phyloP scores from a whole-genome alignment of 2,888 invertebrate genomes.

The Plusia festucae region DNA sequence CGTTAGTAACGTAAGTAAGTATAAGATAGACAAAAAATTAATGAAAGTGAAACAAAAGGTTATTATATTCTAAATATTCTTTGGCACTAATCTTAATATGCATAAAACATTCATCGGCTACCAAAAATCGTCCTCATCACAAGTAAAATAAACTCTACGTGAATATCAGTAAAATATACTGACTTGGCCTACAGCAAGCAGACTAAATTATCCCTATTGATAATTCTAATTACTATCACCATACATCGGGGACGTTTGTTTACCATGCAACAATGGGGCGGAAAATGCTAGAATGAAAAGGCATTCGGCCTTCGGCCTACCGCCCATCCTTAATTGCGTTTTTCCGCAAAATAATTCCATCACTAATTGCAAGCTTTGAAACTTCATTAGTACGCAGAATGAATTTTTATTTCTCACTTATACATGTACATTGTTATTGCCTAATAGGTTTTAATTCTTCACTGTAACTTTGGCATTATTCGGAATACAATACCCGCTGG shows the following conservation, averaged over 20 bases:
- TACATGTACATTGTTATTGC: constrained; percentile 30
- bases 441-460: constrained; percentile 38
- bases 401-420: constrained; percentile 57
- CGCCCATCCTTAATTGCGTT: constrained; percentile 57
- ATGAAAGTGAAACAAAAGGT: too few species aligned
- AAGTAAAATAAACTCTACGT: too few species aligned
- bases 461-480: constrained; percentile 13
- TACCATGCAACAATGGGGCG: neutral
- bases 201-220: neutral
- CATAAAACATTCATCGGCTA: too few species aligned
- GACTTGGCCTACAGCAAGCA: neutral
- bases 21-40: too few species aligned
- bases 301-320: constrained; percentile 47
- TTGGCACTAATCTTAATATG: too few species aligned
- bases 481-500: neutral
- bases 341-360: constrained; percentile 63
- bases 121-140: too few species aligned
- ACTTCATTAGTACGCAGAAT: constrained; percentile 64
- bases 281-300: neutral
- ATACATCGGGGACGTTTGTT: neutral
- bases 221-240: neutral
- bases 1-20: too few species aligned
- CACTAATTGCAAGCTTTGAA: constrained; percentile 67
- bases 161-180: neutral
- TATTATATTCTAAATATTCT: too few species aligned